phyloP scores from a whole-genome alignment of 2,113 vertebrate species.

The Anarhynchus alexandrinus region DNA sequence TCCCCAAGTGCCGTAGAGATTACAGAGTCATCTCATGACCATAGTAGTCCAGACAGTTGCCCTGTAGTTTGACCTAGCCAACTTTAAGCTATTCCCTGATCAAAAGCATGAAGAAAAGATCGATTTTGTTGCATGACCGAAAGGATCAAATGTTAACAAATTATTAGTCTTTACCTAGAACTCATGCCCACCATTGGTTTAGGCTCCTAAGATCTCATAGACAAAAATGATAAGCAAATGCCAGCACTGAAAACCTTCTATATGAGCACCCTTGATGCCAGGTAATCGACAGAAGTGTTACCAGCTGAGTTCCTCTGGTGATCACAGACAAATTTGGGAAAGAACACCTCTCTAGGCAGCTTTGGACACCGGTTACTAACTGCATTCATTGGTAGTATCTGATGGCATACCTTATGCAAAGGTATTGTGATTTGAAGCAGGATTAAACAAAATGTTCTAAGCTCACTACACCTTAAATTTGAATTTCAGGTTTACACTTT shows the following conservation, averaged over 20 bases:
- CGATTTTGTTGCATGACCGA: neutral
- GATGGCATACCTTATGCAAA: neutral
- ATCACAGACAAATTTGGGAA: neutral
- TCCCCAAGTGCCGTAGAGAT: neutral
- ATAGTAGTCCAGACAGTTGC: neutral
- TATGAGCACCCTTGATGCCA: neutral
- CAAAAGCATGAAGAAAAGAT: neutral
- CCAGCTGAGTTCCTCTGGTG: neutral
- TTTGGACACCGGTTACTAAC: neutral
- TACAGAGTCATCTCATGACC: neutral
- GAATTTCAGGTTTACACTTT: neutral
- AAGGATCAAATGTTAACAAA: neutral
- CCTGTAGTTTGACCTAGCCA: neutral
- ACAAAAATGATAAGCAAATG: neutral
- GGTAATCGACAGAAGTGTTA: neutral
- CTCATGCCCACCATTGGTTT: neutral
- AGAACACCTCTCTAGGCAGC: neutral
- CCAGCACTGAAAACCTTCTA: neutral
- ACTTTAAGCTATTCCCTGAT: neutral
- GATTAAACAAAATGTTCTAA: neutral
- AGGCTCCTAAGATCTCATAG: neutral
- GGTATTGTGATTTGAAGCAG: neutral
- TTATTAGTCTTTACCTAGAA: neutral
- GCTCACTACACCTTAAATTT: neutral
- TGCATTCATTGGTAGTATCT: neutral